Conservation (phyloP, 2,113 vertebrate genomes). For the Ceyx margarethae region DNA sequence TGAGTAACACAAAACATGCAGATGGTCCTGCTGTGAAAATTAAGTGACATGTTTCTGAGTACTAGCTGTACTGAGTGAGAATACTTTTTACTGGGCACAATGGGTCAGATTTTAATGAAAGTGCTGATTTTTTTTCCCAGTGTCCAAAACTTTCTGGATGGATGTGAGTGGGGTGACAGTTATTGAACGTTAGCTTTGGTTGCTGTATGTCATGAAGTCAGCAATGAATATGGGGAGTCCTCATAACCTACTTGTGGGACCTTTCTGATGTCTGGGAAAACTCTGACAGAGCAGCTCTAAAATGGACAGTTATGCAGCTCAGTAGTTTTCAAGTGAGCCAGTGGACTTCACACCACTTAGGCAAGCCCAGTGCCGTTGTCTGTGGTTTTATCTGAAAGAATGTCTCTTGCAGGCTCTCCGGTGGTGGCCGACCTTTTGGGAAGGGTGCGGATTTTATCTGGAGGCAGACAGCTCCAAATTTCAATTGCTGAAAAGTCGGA, state of each 20-base stretch:
- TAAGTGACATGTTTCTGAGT: neutral
- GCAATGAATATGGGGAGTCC: neutral
- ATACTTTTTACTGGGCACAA: neutral
- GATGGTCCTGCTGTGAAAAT: neutral
- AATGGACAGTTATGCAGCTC: neutral
- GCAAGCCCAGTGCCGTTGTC: neutral
- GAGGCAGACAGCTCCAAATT: slow-evolving; percentile 91
- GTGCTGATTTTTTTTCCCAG: neutral
- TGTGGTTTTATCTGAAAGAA: neutral
- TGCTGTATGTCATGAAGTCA: neutral
- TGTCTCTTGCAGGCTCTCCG: slow-evolving; percentile 74
- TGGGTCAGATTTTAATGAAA: neutral
- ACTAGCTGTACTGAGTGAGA: neutral
- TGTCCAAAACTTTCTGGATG: neutral
- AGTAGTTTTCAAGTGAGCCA: neutral
- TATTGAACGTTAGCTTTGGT: neutral
- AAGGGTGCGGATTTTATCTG: slow-evolving; percentile 83
- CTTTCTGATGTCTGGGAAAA: neutral
- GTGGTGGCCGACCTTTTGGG: slow-evolving; percentile 72
- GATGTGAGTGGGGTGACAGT: neutral
- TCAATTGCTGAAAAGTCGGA: slow-evolving; percentile 81
- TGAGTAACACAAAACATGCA: neutral
- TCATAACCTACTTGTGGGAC: neutral
- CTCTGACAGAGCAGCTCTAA: neutral
- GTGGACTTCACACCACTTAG: fast-evolving